Evolutionary conservation across 2,113 vertebrate genomes (phyloP).

Genomic region (Neomonachus schauinslandi): DNA sequence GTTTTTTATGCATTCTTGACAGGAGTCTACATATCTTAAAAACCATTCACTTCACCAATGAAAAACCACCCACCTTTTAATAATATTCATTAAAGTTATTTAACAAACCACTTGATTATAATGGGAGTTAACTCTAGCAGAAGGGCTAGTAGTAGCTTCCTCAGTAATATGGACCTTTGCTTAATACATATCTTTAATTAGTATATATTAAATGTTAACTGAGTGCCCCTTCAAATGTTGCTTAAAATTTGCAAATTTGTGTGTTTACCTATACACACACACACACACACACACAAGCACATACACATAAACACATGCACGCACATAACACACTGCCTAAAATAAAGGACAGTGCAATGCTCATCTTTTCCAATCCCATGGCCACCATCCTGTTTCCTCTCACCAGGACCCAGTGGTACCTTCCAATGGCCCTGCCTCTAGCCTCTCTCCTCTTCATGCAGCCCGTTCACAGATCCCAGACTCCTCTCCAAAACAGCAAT

Average conservation of each 20-base stretch:
- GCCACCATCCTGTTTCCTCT: accelerated
- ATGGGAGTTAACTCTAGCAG: background rate
- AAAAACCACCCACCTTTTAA: background rate
- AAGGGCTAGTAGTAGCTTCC: accelerated
- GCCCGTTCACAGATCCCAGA: background rate
- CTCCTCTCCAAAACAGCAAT: background rate
- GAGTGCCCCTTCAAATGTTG: background rate
- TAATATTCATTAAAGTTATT: background rate
- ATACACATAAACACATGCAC: background rate
- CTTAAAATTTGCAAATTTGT: background rate
- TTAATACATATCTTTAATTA: background rate
- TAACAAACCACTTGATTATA: background rate
- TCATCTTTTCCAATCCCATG: background rate
- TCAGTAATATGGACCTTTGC: accelerated
- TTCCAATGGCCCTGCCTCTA: background rate
- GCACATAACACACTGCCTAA: background rate
- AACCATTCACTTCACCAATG: background rate
- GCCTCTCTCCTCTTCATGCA: background rate
- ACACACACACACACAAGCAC: background rate
- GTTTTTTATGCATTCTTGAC: background rate
- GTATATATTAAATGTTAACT: background rate
- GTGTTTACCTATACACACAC: background rate
- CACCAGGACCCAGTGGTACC: background rate
- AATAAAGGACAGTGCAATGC: background rate
- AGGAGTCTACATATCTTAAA: background rate